Conservation (phyloP, 1,140 invertebrate genomes). For the Scaptomyza pallida region DNA sequence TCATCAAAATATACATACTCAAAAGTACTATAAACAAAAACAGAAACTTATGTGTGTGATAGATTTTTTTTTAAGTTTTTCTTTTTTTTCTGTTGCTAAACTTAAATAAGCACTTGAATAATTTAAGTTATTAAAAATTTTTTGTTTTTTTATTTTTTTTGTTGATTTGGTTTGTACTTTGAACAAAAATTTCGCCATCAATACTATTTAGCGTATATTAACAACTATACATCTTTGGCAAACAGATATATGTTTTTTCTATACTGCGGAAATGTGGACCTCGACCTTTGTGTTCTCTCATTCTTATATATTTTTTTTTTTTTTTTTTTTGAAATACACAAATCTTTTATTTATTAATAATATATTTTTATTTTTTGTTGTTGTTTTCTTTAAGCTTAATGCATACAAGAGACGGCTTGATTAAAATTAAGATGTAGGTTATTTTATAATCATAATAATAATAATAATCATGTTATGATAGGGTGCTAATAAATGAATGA, state of each 20-base stretch:
- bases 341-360: constrained; percentile 61
- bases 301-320: constrained; percentile 39
- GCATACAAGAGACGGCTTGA: constrained; percentile 83
- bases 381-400: constrained; percentile 73
- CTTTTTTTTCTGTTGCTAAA: constrained; percentile 45
- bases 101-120: constrained; percentile 65
- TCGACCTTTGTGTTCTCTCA: constrained; percentile 81
- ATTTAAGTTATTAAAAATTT: constrained; percentile 19
- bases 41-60: constrained; percentile 74
- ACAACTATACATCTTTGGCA: constrained; percentile 80
- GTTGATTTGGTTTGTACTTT: constrained; percentile 70
- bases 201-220: constrained; percentile 82
- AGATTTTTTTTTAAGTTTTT: constrained; percentile 14
- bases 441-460: constrained; percentile 29
- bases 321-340: constrained; percentile 68
- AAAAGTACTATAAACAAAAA: constrained; percentile 79
- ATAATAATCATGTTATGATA: constrained; percentile 41
- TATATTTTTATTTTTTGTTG: constrained; percentile 25
- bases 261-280: constrained; percentile 83
- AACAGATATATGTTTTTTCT: constrained; percentile 79
- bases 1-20: constrained; percentile 61
- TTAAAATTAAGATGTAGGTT: constrained; percentile 59
- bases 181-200: constrained; percentile 84
- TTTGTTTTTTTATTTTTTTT: constrained; percentile 14
- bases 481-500: constrained; percentile 27